Evolutionary conservation across 2,113 vertebrate species (phyloP).

Genomic region (Rhagologus leucostigma): DNA sequence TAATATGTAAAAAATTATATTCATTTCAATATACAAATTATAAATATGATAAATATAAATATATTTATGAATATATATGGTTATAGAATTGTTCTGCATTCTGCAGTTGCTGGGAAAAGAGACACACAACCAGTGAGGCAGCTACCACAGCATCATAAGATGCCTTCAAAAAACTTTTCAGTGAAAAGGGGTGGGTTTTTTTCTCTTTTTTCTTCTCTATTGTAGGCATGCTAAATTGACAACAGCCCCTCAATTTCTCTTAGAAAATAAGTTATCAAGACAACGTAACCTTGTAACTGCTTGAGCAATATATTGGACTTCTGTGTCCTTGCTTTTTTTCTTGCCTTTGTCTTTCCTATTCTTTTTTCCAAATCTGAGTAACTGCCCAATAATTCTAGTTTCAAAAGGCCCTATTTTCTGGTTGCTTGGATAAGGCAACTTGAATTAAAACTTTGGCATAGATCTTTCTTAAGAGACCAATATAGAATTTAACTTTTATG

Average conservation of each 20-base stretch:
- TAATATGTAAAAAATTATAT: neutral
- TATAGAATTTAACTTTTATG: slow-evolving; percentile 51
- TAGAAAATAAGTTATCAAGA: neutral
- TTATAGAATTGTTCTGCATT: neutral
- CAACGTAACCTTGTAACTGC: neutral
- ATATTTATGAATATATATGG: neutral
- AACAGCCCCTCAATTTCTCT: neutral
- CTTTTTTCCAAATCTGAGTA: neutral
- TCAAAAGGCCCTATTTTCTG: slow-evolving; percentile 27
- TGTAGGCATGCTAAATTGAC: neutral
- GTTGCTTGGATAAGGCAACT: neutral
- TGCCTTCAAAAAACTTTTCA: neutral
- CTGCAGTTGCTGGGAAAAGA: neutral
- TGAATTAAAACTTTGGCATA: slow-evolving; percentile 51
- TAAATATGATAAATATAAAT: neutral
- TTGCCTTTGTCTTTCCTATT: neutral
- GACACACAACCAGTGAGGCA: neutral
- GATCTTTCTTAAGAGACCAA: slow-evolving; percentile 14
- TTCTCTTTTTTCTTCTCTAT: neutral
- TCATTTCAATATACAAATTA: neutral
- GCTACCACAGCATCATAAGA: neutral
- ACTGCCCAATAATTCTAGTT: neutral
- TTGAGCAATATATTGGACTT: neutral
- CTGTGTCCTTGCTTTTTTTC: neutral
- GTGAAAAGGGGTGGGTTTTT: accelerated